Conservation (phyloP, 2,888 invertebrate genomes). For the Lymantria dispar region DNA sequence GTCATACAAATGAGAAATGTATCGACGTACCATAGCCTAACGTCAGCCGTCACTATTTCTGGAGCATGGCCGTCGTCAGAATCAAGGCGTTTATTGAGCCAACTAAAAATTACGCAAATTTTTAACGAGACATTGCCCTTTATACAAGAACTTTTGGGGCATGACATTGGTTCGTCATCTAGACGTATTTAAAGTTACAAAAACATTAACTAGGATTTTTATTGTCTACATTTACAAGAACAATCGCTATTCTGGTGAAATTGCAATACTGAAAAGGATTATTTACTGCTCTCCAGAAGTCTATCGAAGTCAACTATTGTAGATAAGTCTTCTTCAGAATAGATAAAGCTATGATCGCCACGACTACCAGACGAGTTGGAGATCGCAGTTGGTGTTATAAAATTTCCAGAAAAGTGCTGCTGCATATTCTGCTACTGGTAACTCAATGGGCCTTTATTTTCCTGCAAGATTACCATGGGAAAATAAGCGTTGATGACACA, state of each 20-base stretch:
- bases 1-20: constrained; percentile 60
- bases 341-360: too few species aligned
- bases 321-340: too few species aligned
- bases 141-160: constrained; percentile 34
- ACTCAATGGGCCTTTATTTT: too few species aligned
- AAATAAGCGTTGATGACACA: too few species aligned
- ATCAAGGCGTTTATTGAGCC: constrained; percentile 54
- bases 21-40: constrained; percentile 48
- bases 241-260: constrained; percentile 2
- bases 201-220: constrained; percentile 14
- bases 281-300: not conserved
- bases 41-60: constrained; percentile 67
- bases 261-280: constrained; percentile 10
- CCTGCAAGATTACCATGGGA: too few species aligned
- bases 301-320: too few species aligned
- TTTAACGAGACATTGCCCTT: constrained; percentile 39
- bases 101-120: constrained; percentile 34
- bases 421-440: too few species aligned
- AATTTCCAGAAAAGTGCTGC: too few species aligned
- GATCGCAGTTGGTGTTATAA: too few species aligned
- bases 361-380: too few species aligned
- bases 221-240: constrained; percentile 5
- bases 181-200: constrained; percentile 38
- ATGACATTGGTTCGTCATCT: constrained; percentile 48
- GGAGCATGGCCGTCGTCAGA: constrained; percentile 53